Percentiles rank a stretch among this genome's conserved stretches.
Evolutionary conservation across 2,797 vertebrate genomes (phyloP).

Genomic region (Chromobotia macracanthus): DNA sequence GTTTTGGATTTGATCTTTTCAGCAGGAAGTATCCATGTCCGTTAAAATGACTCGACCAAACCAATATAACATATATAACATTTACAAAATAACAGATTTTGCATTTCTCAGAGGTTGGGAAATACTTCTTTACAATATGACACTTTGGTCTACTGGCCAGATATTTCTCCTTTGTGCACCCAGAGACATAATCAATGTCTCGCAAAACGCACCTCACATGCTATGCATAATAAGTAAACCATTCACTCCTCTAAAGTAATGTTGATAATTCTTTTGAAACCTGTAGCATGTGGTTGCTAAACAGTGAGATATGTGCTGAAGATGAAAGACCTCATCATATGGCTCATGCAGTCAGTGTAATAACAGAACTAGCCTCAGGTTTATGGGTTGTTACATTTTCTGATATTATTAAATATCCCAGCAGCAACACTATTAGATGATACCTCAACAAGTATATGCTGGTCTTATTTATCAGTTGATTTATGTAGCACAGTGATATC

Average conservation of each 20-base stretch:
- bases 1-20: background rate
- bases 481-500: background rate
- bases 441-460: too few species aligned
- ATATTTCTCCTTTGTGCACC: background rate
- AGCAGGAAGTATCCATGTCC: background rate
- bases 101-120: background rate
- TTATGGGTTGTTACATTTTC: background rate
- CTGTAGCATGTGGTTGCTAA: conserved; percentile 21
- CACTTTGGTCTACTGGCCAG: background rate
- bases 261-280: conserved; percentile 11
- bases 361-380: background rate
- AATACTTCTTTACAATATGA: background rate
- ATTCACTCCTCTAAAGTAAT: conserved; percentile 13
- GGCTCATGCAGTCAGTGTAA: background rate
- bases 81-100: background rate
- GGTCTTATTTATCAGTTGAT: background rate
- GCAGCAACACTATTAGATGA: too few species aligned
- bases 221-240: conserved; percentile 7
- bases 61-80: background rate
- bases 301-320: background rate
- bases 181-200: background rate
- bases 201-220: conserved; percentile 13
- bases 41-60: background rate
- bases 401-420: background rate
- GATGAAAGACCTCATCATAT: background rate